Conservation (phyloP, 2,888 invertebrate genomes). For the Sabatieria punctata region DNA sequence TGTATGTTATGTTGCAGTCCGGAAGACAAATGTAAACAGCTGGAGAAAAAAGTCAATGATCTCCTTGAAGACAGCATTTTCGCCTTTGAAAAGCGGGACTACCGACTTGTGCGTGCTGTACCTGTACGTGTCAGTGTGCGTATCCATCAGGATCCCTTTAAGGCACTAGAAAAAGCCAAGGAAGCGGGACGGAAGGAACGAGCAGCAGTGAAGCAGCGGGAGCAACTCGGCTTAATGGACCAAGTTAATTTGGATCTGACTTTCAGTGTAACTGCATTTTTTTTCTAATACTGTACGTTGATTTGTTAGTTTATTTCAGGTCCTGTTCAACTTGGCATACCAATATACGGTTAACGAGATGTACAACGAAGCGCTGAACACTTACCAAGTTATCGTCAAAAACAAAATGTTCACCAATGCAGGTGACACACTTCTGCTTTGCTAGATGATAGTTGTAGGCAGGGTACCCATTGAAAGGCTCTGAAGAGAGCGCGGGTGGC, state of each 20-base stretch:
- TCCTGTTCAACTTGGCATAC: constrained; percentile 82
- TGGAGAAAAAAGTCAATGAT: constrained; percentile 71
- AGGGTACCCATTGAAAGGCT: no score
- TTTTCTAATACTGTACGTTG: neutral
- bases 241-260: constrained; percentile 85
- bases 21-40: constrained; percentile 70
- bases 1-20: constrained; percentile 43
- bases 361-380: constrained; percentile 84
- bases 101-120: constrained; percentile 35
- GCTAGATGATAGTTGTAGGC: neutral
- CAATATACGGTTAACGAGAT: constrained; percentile 86
- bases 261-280: constrained; percentile 51
- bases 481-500: no score
- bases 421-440: constrained; percentile 32
- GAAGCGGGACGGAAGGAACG: constrained; percentile 86
- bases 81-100: constrained; percentile 47
- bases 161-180: constrained; percentile 74
- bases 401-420: constrained; percentile 86
- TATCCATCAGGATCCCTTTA: no score
- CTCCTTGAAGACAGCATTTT: constrained; percentile 76
- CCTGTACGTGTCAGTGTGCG: neutral
- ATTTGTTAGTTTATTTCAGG: constrained; percentile 40
- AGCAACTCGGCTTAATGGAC: constrained; percentile 67
- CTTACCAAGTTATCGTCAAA: constrained; percentile 72
- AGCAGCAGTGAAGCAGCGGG: constrained; percentile 68